Evolutionary conservation across 2,888 invertebrate species (phyloP).

Genomic region (Matsumyia berberina): DNA sequence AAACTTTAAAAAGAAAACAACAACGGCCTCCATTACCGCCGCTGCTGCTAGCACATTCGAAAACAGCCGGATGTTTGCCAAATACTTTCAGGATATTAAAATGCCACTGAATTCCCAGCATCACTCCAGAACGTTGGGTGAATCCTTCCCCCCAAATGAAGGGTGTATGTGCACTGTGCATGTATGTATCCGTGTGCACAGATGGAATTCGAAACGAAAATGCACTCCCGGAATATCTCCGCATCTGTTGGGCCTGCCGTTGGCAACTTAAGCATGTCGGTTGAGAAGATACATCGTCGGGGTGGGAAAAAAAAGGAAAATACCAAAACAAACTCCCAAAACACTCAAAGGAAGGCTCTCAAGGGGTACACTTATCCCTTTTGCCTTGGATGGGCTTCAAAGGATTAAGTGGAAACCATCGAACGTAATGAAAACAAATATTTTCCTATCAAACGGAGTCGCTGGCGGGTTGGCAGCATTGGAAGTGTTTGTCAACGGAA

Average conservation of each 20-base stretch:
- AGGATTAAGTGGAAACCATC: conserved; percentile 61
- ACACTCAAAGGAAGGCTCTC: conserved; percentile 44
- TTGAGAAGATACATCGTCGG: conserved; percentile 37
- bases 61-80: conserved; percentile 76
- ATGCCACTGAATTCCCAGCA: conserved; percentile 72
- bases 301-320: conserved; percentile 15
- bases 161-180: not conserved
- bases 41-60: conserved; percentile 50
- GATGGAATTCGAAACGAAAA: conserved; percentile 64
- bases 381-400: conserved; percentile 37
- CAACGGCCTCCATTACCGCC: conserved; percentile 12
- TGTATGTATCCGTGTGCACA: not conserved
- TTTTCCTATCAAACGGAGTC: conserved; percentile 48
- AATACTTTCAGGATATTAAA: conserved; percentile 76
- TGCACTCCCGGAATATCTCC: conserved; percentile 50
- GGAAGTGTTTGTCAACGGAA: conserved; percentile 22
- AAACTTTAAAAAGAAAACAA: conserved; percentile 50
- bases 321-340: conserved; percentile 38
- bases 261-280: conserved; percentile 40
- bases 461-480: not conserved
- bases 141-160: conserved; percentile 54
- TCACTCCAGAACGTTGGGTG: conserved; percentile 37
- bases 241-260: conserved; percentile 25
- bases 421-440: conserved; percentile 67
- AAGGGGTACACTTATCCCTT: conserved; percentile 1